Base-by-base conservation (phyloP, 2,113 vertebrate species). In the Sturnus vulgaris region DNA sequence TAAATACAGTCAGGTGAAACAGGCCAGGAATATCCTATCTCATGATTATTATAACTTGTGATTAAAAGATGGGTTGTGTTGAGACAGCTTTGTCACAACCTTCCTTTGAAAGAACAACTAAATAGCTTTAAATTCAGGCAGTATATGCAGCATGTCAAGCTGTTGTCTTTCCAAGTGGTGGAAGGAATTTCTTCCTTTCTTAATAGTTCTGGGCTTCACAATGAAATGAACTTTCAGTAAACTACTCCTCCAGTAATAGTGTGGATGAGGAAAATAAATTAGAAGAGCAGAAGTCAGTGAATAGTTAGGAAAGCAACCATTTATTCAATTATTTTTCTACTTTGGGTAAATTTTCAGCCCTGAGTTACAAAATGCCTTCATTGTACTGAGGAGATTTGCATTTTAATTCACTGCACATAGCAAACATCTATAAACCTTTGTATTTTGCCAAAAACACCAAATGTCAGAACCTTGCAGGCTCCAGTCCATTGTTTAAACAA, bases 211-310 rank as follows among this genome's bases (percentile, higher is more conserved):
- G 94, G 65, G 71, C 55, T 92, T 33, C 4, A 21, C 78, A 50
- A 28, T 83, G 47, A 96, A 97, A 97, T 63, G 44, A 50, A 49
- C 80, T 90, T 75, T 93, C 85, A 95, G 42, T 94, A 73, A 95
- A 96, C 12, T 15, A 82, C 53, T 88, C 63, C 56, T 77, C 81
- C 88, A 93, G 68, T 47, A 91, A 47, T 55, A 80, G 70, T 33
- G 13, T 46, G 53, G 53, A 23, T 79, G 35, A 86, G 69, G 72
- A 61, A 27, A 69, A n/a, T 37, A 91, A 90, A 92, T 92, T 46
- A 87, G 53, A 79, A 86, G 83, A 52, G 30, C 46, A 91, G 89
- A 92, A 91, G 33, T 60, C 88, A 75, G 40, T n/a, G 56, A 93
- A 35, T 18, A 86, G 50, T 77, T 73, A 69, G 79, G 52, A 86